Evolutionary conservation across 1,140 invertebrate species (phyloP).

Genomic region (Eupeodes corollae): DNA sequence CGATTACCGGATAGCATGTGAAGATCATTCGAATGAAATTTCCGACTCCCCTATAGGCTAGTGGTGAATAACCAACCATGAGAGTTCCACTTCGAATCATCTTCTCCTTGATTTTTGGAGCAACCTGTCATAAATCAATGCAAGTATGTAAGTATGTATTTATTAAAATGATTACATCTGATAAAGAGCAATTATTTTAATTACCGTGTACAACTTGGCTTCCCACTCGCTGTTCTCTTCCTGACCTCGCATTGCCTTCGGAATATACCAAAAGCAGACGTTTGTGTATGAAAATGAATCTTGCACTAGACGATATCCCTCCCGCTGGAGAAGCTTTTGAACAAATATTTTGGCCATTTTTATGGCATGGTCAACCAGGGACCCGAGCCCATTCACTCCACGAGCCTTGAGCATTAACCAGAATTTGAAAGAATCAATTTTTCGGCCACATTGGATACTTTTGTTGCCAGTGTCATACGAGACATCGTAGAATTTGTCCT

Average conservation of each 20-base stretch:
- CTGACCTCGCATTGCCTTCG: slow-evolving; percentile 52
- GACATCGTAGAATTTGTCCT: slow-evolving; percentile 87
- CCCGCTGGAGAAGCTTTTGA: slow-evolving; percentile 37
- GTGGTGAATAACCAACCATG: slow-evolving; percentile 79
- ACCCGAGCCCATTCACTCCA: slow-evolving; percentile 47
- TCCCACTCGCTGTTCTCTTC: slow-evolving; percentile 57
- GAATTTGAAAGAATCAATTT: slow-evolving; percentile 85
- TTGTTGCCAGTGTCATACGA: slow-evolving; percentile 87
- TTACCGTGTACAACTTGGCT: slow-evolving; percentile 50
- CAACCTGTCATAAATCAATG: slow-evolving; percentile 46
- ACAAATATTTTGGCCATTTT: slow-evolving; percentile 46
- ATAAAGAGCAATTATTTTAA: not conserved
- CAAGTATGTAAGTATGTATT: not conserved
- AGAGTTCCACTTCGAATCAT: slow-evolving; percentile 64
- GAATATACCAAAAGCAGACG: slow-evolving; percentile 90
- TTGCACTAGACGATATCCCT: slow-evolving; percentile 51
- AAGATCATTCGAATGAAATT: slow-evolving; percentile 87
- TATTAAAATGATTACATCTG: not conserved
- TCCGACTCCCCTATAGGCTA: slow-evolving; percentile 48
- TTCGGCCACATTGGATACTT: slow-evolving; percentile 84
- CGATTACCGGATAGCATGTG: slow-evolving; percentile 57
- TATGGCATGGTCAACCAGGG: slow-evolving; percentile 53
- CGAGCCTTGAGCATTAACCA: slow-evolving; percentile 87
- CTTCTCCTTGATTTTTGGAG: slow-evolving; percentile 70
- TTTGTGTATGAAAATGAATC: slow-evolving; percentile 62